A percentile compares a stretch with the other conserved stretches of the same genome.
These are phyloP conservation scores for Brevimyrus niger DNA, from an alignment of 2,113 vertebrate genomes.

Conservation along the genomic window DNA sequence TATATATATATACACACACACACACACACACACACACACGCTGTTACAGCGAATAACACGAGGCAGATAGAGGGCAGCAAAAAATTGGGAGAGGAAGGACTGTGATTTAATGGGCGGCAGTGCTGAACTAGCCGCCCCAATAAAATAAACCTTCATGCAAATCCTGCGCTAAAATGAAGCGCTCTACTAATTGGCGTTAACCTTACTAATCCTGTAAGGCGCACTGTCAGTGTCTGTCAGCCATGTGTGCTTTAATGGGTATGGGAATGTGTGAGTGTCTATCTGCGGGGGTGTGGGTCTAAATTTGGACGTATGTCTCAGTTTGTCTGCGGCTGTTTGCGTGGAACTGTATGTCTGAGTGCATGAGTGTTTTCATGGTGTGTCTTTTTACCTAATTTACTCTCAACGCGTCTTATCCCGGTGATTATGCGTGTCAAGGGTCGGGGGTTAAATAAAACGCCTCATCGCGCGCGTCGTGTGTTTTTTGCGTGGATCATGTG, in stretches of 20 bases:
- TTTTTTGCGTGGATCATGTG: conserved; percentile 1
- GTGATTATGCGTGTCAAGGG: neutral
- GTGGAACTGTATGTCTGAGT: neutral
- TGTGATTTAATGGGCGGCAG: neutral
- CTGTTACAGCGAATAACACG: neutral
- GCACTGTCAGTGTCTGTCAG: neutral
- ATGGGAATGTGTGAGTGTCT: neutral
- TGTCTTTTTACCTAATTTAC: neutral
- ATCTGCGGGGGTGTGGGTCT: neutral
- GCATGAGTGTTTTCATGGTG: neutral
- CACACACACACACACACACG: neutral
- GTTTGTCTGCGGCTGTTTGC: neutral
- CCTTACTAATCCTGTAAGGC: neutral
- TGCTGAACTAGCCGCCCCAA: neutral
- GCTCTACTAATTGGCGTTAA: neutral
- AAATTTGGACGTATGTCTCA: neutral
- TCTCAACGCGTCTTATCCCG: neutral
- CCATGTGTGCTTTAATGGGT: neutral
- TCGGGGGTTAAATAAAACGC: neutral
- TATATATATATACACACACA: neutral
- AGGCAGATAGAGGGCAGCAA: neutral
- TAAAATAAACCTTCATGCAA: neutral
- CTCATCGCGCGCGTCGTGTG: neutral
- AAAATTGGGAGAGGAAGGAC: neutral
- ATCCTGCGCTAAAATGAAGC: neutral